phyloP scores from a whole-genome alignment of 1,140 invertebrate genomes.

The Drosophila punjabiensis region DNA sequence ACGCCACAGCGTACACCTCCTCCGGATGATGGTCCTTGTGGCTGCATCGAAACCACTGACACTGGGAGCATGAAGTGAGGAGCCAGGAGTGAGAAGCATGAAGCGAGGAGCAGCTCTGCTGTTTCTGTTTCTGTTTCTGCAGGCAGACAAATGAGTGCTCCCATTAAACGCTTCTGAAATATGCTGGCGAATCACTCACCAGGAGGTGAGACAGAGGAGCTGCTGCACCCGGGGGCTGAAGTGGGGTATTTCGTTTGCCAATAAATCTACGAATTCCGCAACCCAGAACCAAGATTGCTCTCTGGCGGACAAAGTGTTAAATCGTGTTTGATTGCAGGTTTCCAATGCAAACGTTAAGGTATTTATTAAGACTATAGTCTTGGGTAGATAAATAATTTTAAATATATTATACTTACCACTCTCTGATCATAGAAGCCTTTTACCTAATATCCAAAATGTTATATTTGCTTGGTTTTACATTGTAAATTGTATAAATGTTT shows the following conservation, averaged over 20 bases:
- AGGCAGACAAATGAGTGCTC: constrained; percentile 76
- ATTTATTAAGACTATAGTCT: background rate
- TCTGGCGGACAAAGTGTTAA: constrained; percentile 37
- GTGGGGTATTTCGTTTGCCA: constrained; percentile 34
- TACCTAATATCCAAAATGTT: background rate
- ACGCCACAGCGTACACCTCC: constrained; percentile 53
- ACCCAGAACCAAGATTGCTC: constrained; percentile 28
- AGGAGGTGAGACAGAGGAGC: constrained; percentile 1
- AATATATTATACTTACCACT: background rate
- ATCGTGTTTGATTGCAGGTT: constrained; percentile 28
- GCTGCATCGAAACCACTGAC: constrained; percentile 46
- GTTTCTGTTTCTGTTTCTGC: constrained; percentile 32
- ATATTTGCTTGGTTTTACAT: background rate
- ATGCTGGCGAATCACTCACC: constrained; percentile 79
- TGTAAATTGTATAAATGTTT: constrained; percentile 1
- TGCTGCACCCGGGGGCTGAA: constrained; percentile 1
- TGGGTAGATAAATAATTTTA: background rate
- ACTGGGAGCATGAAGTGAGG: constrained; percentile 13
- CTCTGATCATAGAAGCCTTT: background rate
- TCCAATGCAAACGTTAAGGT: background rate
- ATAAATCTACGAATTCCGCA: constrained; percentile 65
- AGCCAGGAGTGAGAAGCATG: background rate
- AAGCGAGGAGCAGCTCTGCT: constrained; percentile 3
- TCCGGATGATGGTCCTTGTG: constrained; percentile 33
- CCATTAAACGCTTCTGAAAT: constrained; percentile 79